Evolutionary conservation across 2,797 vertebrate genomes (phyloP).

Genomic region (Crypturellus tataupa): DNA sequence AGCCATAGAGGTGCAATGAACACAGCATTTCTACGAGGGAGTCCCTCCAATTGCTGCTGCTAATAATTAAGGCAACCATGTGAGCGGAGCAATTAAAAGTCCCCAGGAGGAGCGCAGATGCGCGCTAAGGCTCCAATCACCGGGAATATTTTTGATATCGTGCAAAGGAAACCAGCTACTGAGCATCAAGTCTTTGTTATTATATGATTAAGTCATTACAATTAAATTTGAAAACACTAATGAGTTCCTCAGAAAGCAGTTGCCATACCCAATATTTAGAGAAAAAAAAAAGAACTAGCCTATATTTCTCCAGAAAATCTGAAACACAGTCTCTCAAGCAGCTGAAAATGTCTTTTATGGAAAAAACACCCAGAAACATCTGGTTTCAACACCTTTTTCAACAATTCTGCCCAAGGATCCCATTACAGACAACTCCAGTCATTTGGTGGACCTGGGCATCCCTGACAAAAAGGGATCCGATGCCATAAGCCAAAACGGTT

Average conservation of each 20-base stretch:
- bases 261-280: neutral
- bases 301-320: neutral
- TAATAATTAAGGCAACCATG: constrained; percentile 58
- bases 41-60: constrained; percentile 1
- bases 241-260: neutral
- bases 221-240: constrained; percentile 57
- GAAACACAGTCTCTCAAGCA: constrained; percentile 12
- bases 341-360: neutral
- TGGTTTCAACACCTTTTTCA: neutral
- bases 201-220: constrained; percentile 63
- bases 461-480: accelerated
- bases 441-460: neutral
- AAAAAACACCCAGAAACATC: constrained; percentile 1
- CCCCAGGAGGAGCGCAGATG: constrained; percentile 53
- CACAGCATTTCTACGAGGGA: neutral
- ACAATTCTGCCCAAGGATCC: accelerated
- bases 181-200: constrained; percentile 49
- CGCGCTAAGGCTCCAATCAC: constrained; percentile 10
- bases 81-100: constrained; percentile 58
- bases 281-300: neutral
- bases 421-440: no score
- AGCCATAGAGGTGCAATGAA: neutral
- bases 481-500: accelerated
- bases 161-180: constrained; percentile 44
- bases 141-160: constrained; percentile 47